phyloP scores from a whole-genome alignment of 37 sponge, comb jelly and placozoan genomes.

The Haliclona indistincta region DNA sequence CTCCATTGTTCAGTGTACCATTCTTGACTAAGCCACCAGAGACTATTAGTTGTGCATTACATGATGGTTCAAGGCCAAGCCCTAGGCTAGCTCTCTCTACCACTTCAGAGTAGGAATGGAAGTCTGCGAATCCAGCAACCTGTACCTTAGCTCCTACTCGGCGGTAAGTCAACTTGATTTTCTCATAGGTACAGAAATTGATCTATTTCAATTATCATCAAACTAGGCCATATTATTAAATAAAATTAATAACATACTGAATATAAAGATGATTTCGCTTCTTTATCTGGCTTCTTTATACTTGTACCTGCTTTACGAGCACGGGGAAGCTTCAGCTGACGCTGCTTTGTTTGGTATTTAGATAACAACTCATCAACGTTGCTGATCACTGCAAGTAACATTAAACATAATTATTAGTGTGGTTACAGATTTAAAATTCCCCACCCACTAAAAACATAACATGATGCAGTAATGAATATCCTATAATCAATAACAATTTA shows the following conservation, averaged over 20 bases:
- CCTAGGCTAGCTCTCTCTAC: not conserved
- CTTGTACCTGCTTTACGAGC: not conserved
- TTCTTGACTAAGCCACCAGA: not conserved
- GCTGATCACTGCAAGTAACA: not conserved
- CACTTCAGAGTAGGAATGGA: not conserved
- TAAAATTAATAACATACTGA: not conserved
- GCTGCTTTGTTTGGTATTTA: not conserved
- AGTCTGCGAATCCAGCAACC: not conserved
- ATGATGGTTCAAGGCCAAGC: not conserved
- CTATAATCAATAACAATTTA: too few species aligned
- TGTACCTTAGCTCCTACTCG: not conserved
- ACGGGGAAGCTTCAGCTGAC: not conserved
- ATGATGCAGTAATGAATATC: too few species aligned
- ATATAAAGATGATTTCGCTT: not conserved
- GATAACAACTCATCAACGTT: not conserved
- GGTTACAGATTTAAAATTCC: too few species aligned
- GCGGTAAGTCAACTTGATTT: not conserved
- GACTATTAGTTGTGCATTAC: not conserved
- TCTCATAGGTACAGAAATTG: not conserved
- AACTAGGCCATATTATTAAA: too few species aligned
- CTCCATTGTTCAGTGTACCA: not conserved
- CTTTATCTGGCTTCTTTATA: not conserved
- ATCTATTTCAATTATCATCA: not conserved
- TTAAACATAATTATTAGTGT: too few species aligned
- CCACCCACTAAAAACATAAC: too few species aligned